Evolutionary conservation across 2,888 invertebrate species (phyloP).

Genomic region (Dryadula phaetusa): DNA sequence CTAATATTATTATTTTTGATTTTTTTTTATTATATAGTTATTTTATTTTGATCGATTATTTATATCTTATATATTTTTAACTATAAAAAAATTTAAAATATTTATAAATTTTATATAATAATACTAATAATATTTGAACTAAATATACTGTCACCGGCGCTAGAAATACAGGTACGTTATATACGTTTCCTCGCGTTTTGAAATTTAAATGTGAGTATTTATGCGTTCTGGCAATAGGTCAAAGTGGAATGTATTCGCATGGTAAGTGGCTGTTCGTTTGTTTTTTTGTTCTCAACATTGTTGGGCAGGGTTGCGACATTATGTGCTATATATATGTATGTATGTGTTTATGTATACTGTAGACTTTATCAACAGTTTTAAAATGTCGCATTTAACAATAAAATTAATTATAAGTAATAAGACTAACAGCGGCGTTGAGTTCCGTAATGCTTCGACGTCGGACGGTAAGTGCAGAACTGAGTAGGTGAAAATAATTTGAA

Average conservation of each 20-base stretch:
- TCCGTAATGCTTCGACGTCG: no score
- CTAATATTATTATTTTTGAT: no score
- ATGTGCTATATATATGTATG: background rate
- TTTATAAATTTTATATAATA: background rate
- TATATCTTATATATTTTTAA: no score
- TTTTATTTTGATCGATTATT: no score
- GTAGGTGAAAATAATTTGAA: no score
- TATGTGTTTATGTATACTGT: no score
- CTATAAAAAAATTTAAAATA: no score
- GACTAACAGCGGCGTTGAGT: no score
- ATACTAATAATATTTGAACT: slow-evolving; percentile 11
- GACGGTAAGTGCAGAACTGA: no score
- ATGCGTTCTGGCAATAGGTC: slow-evolving; percentile 79
- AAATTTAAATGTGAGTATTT: slow-evolving; percentile 72
- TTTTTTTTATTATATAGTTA: background rate
- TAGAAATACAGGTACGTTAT: slow-evolving; percentile 19
- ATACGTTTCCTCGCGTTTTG: slow-evolving; percentile 53
- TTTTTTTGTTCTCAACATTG: slow-evolving; percentile 39
- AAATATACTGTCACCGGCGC: slow-evolving; percentile 9
- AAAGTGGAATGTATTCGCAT: slow-evolving; percentile 74
- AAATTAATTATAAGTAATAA: no score
- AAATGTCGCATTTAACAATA: no score
- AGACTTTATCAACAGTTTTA: no score
- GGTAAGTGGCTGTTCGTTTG: slow-evolving; percentile 53
- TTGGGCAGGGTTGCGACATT: slow-evolving; percentile 30